Evolutionary conservation across 1,140 invertebrate genomes (phyloP), one percentile per base, ranked within the genome.

Genomic region (Cyrtorhinus lividipennis): DNA sequence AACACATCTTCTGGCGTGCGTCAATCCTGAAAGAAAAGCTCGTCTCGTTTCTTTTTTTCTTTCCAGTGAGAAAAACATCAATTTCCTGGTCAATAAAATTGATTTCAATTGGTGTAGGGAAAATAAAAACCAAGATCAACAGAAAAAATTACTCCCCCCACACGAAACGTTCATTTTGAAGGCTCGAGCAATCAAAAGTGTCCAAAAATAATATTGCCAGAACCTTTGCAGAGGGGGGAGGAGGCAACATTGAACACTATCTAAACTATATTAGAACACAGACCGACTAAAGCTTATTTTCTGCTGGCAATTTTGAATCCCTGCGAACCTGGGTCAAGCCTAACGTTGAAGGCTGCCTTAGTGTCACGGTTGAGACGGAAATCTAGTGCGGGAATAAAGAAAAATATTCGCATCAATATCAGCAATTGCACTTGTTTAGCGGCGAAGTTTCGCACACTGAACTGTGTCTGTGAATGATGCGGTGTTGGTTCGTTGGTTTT

Each of bases 11-110:
- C 58, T 59, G 1, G 15, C n/a, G 8, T 27, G 58, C 25, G 58
- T 26, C 58, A 30, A 26, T 59, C 58, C 58, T 59, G 58, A 59
- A 59, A 59, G 58, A 59, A 59, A 59, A 59, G 13, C 8, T 27
- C 25, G 24, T 59, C 27, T 59, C n/a, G 58, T 25, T 53, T 53
- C 48, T 53, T 53, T 53, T 53, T 53, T 53, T 53, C 48, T 13
- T 53, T 53, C 20, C 48, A 53, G 48, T 5, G 8, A 44, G 38
- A 44, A 44, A 44, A 44, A 44, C 8, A 44, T 10, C 8, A 44
- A 44, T 44, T 44, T 44, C 38, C 38, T 10, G n/a, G 8, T 44
- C 8, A 44, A 44, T 44, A 44, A 44, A 44, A 44, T n/a, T 44
- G 38, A n/a, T n/a, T n/a, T n/a, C n/a, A n/a, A n/a, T n/a, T n/a